Base-by-base conservation (phyloP, 2,113 vertebrate genomes). In the Oriolus oriolus region DNA sequence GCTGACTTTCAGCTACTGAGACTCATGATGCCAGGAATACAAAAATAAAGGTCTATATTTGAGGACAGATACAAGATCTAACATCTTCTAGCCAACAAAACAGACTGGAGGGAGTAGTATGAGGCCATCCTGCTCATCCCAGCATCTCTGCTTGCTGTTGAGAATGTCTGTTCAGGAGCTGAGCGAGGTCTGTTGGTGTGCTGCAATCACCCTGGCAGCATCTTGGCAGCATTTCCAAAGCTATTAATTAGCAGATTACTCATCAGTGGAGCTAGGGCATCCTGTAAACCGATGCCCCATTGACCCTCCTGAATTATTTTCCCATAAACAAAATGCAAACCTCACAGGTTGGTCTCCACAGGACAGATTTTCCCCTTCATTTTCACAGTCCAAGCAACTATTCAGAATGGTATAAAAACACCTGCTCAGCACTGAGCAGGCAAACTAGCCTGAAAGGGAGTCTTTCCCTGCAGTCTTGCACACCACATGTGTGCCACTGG, bases 211-310 rank as follows among this genome's bases (percentile, higher is more conserved):
- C 33, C 85, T 66, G 68, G 52, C 94, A 93, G 54, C 52, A 71
- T 35, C 42, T 78, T 96, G 95, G 91, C 82, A 86, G 73, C 60
- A 61, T 87, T 89, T 87, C 74, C 88, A 95, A 85, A 88, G 80
- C 85, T 94, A 85, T 91, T 93, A 91, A 96, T 95, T 94, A 95
- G 92, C 66, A 94, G 90, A 83, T 97, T 89, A 94, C 66, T 96
- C 83, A 89, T 50, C 80, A 73, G 85, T 78, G 75, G 60, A 94
- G 85, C 49, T 24, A 24, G 64, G 44, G 77, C 50, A 63, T 17
- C 74, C 74, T 94, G 90, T 77, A 95, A 90, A 77, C 73, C 5
- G 60, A 96, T 96, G 77, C 60, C 84, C 86, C 57, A 15, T 41
- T 93, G 88, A 93, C 93, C 74, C 88, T 56, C 37, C 31, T 84